These are phyloP conservation scores for Operophtera brumata DNA, from an alignment of 2,888 invertebrate species.

Conservation along the genomic window DNA sequence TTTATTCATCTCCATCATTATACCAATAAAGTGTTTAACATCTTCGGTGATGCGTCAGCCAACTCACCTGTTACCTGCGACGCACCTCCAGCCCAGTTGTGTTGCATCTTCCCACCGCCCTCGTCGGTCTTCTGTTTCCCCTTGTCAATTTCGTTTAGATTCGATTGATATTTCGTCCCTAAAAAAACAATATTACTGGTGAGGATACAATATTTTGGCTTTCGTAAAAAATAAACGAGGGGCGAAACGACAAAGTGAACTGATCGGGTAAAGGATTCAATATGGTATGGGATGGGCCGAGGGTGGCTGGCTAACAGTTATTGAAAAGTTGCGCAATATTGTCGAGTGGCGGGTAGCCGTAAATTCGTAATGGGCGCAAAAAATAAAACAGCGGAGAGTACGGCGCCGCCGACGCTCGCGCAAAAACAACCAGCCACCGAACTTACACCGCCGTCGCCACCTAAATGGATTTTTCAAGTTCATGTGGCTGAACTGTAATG, in stretches of 20 bases:
- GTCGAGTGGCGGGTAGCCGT: slow-evolving; percentile 74
- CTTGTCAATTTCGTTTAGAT: slow-evolving; percentile 89
- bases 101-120: slow-evolving; percentile 76
- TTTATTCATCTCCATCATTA: no score
- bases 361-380: slow-evolving; percentile 79
- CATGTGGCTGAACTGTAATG: slow-evolving; percentile 34
- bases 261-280: slow-evolving; percentile 73
- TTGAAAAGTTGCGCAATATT: slow-evolving; percentile 81
- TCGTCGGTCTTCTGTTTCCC: slow-evolving; percentile 88
- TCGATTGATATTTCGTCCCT: slow-evolving; percentile 88
- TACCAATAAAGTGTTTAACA: neutral
- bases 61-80: slow-evolving; percentile 70
- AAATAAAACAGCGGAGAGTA: slow-evolving; percentile 64
- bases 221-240: slow-evolving; percentile 36
- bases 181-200: slow-evolving; percentile 46
- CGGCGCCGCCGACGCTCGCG: slow-evolving; percentile 38
- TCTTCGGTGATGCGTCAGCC: neutral
- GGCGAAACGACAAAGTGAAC: slow-evolving; percentile 48
- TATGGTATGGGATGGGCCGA: slow-evolving; percentile 62
- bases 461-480: slow-evolving; percentile 73
- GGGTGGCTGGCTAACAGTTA: slow-evolving; percentile 68
- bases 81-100: slow-evolving; percentile 78
- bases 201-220: slow-evolving; percentile 28
- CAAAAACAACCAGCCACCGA: slow-evolving; percentile 70
- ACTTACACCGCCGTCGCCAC: slow-evolving; percentile 57